Percentiles rank a stretch among this genome's conserved stretches.
These are phyloP conservation scores for Arctocebus calabarensis DNA, from an alignment of 2,797 vertebrate genomes.

Conservation along the genomic window DNA sequence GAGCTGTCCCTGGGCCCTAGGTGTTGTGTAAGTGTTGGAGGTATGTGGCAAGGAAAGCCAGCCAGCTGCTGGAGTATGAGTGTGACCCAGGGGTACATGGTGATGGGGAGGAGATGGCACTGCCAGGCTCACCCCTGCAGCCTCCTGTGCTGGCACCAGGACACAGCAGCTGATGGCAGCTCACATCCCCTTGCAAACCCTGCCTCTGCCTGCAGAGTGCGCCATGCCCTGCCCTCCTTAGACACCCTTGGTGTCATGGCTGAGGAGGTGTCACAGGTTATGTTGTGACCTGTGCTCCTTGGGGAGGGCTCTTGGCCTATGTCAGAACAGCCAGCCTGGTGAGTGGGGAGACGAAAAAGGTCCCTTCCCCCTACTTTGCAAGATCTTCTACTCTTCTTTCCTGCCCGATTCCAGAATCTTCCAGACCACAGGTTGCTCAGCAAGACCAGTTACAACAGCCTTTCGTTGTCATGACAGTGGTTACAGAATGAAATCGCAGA, in stretches of 20 bases:
- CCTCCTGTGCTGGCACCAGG: not conserved
- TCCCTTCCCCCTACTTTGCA: not conserved
- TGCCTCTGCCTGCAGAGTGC: too few relatives aligned
- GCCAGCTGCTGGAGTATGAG: not conserved
- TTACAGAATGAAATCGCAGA: conserved; percentile 28
- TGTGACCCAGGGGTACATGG: not conserved
- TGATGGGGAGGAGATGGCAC: not conserved
- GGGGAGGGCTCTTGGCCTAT: not conserved
- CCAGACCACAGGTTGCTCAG: conserved; percentile 19
- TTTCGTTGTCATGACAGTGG: not conserved
- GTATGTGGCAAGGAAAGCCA: not conserved
- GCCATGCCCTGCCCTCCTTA: not conserved
- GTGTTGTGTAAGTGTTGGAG: not conserved
- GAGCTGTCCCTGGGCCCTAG: not conserved
- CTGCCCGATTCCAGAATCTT: not conserved
- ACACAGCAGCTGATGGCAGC: not conserved
- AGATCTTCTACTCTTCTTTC: not conserved
- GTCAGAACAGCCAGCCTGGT: not conserved
- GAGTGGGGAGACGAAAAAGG: too few relatives aligned
- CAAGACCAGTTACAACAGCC: not conserved
- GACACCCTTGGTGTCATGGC: not conserved
- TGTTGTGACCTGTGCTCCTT: not conserved
- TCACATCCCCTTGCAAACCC: not conserved
- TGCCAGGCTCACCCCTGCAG: not conserved
- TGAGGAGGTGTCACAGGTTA: fast-evolving